Evolutionary conservation across 1,140 invertebrate genomes (phyloP).

Genomic region (Ostrea edulis): DNA sequence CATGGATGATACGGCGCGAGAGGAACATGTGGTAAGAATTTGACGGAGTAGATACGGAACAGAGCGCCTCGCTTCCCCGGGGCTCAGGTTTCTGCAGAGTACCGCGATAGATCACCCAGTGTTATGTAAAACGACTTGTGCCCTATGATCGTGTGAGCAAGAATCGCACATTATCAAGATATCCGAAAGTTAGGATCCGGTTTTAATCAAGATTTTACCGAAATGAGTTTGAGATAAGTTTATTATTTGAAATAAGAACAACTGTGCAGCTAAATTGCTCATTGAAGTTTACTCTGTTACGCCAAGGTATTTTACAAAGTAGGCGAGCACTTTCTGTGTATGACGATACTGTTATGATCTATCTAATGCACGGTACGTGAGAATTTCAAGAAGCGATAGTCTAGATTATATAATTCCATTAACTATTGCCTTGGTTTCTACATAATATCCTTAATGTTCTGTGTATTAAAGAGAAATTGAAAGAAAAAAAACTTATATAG

Average conservation of each 20-base stretch:
- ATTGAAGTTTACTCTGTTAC: slow-evolving; percentile 26
- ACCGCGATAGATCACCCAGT: slow-evolving; percentile 16
- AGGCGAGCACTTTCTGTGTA: not conserved
- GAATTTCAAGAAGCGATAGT: slow-evolving; percentile 7
- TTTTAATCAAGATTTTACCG: slow-evolving; percentile 29
- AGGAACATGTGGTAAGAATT: slow-evolving; percentile 41
- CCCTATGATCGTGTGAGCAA: slow-evolving; percentile 7
- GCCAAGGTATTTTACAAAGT: slow-evolving; percentile 7
- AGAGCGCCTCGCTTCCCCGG: slow-evolving; percentile 19
- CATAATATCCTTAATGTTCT: too few species aligned
- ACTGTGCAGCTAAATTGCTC: slow-evolving; percentile 22
- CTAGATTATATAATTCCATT: too few species aligned
- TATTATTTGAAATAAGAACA: slow-evolving; percentile 30
- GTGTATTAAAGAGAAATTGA: too few species aligned
- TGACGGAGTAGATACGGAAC: slow-evolving; percentile 31
- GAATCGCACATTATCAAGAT: slow-evolving; percentile 32
- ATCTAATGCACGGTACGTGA: slow-evolving; percentile 2
- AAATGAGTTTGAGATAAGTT: slow-evolving; percentile 41
- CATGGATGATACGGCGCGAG: slow-evolving; percentile 42
- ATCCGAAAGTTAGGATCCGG: slow-evolving; percentile 17
- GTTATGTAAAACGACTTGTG: slow-evolving; percentile 19
- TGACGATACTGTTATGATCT: not conserved
- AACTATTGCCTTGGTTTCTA: too few species aligned
- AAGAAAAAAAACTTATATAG: too few species aligned
- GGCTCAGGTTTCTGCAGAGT: slow-evolving; percentile 5